Evolutionary conservation across 2,113 vertebrate species (phyloP).

Genomic region (Ceyx margarethae): DNA sequence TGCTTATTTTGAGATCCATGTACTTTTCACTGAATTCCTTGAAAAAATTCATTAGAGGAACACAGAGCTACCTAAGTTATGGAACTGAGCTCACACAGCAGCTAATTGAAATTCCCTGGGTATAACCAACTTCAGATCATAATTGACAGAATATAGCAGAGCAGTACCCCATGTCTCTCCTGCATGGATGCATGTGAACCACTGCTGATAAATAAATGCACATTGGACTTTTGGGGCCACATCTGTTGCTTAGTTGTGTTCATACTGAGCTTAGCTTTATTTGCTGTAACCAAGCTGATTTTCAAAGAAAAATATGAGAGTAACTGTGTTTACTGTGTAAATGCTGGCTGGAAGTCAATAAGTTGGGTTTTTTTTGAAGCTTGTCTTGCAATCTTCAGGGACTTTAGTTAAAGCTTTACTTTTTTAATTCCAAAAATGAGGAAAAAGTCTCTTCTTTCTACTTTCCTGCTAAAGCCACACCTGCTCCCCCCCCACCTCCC

Average conservation of each 20-base stretch:
- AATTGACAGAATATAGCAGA: neutral
- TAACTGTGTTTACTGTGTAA: neutral
- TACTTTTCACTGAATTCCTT: neutral
- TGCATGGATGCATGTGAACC: neutral
- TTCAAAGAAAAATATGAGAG: neutral
- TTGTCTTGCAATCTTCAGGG: neutral
- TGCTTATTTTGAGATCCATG: neutral
- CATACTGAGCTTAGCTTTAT: neutral
- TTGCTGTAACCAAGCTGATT: constrained; percentile 19
- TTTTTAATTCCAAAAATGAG: neutral
- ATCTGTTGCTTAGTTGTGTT: neutral
- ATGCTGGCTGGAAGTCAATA: constrained; percentile 26
- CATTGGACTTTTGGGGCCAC: neutral
- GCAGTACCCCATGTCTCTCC: neutral
- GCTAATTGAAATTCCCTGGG: constrained; percentile 8
- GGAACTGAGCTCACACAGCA: neutral
- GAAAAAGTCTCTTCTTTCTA: neutral
- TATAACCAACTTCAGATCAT: neutral
- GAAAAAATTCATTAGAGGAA: neutral
- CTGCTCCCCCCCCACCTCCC: too few relatives aligned
- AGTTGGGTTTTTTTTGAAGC: neutral
- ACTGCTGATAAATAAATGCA: constrained; percentile 16
- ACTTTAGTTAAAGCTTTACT: neutral
- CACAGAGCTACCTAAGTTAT: neutral
- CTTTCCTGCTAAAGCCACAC: neutral